These are phyloP conservation scores for Leptatherina wallacei DNA, from an alignment of 2,797 vertebrate species.

Conservation along the genomic window DNA sequence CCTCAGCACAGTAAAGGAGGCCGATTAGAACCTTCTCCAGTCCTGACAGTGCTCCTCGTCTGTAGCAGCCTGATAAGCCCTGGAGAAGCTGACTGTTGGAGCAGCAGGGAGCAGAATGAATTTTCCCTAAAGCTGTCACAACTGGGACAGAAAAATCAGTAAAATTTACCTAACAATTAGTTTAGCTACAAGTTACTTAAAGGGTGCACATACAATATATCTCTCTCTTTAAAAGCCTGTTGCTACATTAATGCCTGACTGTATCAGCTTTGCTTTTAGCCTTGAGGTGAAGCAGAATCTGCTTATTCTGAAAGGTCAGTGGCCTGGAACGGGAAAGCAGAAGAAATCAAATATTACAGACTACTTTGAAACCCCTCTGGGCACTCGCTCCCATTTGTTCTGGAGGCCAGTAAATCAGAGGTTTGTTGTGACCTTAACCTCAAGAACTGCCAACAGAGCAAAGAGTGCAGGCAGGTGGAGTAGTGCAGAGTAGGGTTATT, in stretches of 20 bases:
- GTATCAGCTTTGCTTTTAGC: conserved; percentile 63
- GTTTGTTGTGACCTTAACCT: conserved; percentile 75
- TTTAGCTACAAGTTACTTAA: conserved; percentile 36
- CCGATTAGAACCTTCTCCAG: conserved; percentile 79
- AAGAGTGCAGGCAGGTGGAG: conserved; percentile 57
- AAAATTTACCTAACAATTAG: conserved; percentile 75
- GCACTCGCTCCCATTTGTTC: conserved; percentile 73
- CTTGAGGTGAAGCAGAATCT: conserved; percentile 66
- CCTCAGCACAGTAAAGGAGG: conserved; percentile 66
- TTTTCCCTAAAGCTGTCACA: conserved; percentile 31
- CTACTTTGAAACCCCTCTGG: conserved; percentile 65
- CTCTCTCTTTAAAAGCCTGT: conserved; percentile 59
- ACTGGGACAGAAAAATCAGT: conserved; percentile 60
- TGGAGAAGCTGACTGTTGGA: conserved; percentile 54
- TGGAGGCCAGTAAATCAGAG: conserved; percentile 66
- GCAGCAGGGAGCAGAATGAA: conserved; percentile 32
- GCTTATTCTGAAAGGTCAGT: conserved; percentile 75
- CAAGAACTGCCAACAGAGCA: conserved; percentile 64
- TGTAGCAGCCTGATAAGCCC: conserved; percentile 80
- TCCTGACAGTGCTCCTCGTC: conserved; percentile 72
- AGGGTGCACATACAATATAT: conserved; percentile 30
- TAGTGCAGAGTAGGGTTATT: conserved; percentile 53
- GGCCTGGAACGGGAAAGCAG: conserved; percentile 62
- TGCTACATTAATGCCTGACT: conserved; percentile 33
- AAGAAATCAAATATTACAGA: conserved; percentile 72